Percentiles rank a stretch among this genome's conserved stretches.
phyloP scores from a whole-genome alignment of 64 coral and sea anemone genomes.

The Anthopleura sola region DNA sequence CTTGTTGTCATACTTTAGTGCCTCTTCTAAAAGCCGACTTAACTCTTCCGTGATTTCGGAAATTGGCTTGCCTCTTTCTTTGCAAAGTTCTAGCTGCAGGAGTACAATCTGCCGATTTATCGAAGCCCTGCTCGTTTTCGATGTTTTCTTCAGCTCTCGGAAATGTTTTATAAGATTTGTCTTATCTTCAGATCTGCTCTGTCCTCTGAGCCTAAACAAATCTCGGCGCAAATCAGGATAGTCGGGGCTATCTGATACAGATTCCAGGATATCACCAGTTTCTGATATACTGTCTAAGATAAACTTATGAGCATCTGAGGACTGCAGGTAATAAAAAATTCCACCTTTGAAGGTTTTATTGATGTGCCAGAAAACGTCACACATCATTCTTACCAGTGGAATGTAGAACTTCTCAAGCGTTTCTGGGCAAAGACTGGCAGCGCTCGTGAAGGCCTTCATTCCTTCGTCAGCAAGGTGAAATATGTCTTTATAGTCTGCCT shows the following conservation, averaged over 20 bases:
- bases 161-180: neutral
- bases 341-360: constrained; percentile 9
- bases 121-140: constrained; percentile 13
- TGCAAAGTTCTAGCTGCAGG: constrained; percentile 20
- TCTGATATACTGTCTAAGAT: constrained; percentile 43
- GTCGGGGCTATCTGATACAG: constrained; percentile 30
- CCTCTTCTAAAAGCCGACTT: constrained; percentile 28
- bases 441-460: constrained; percentile 41
- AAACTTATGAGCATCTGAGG: neutral
- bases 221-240: constrained; percentile 47
- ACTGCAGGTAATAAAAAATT: constrained; percentile 10
- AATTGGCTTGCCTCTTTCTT: neutral
- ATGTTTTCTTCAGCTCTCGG: neutral
- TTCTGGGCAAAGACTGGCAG: constrained; percentile 48
- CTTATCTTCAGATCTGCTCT: neutral
- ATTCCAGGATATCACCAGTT: constrained; percentile 30
- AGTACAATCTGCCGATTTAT: constrained; percentile 57
- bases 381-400: constrained; percentile 68
- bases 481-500: neutral
- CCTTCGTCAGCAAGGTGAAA: constrained; percentile 37
- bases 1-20: constrained; percentile 20
- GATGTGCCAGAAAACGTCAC: constrained; percentile 41
- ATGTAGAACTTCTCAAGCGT: constrained; percentile 28
- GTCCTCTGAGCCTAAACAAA: constrained; percentile 13
- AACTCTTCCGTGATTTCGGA: constrained; percentile 8